phyloP scores from a whole-genome alignment of 2,797 vertebrate species.

The Liparis tanakae region DNA sequence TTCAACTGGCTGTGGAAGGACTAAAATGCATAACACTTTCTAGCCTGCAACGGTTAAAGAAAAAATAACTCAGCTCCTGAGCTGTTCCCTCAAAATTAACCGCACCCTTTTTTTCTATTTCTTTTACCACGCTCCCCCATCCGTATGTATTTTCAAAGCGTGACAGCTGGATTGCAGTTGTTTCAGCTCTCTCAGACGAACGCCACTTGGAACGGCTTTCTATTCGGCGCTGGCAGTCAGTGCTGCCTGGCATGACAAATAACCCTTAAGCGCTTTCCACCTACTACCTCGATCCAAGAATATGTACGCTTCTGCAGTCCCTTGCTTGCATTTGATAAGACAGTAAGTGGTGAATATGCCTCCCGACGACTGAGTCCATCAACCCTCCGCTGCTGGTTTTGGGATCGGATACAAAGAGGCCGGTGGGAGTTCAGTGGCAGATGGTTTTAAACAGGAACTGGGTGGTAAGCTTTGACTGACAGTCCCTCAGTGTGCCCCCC shows the following conservation, averaged over 20 bases:
- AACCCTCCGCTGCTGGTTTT: constrained; percentile 49
- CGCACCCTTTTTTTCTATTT: constrained; percentile 8
- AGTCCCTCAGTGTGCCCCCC: constrained; percentile 40
- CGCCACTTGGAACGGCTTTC: constrained; percentile 57
- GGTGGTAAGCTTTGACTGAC: constrained; percentile 77
- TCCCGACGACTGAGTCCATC: constrained; percentile 48
- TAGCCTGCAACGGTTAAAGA: constrained; percentile 8
- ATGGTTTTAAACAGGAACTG: constrained; percentile 74
- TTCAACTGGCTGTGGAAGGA: constrained; percentile 72
- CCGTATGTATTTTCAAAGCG: constrained; percentile 37
- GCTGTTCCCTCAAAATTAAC: constrained; percentile 11
- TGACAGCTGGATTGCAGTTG: constrained; percentile 62
- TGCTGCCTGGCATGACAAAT: constrained; percentile 65
- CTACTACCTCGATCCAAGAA: constrained; percentile 60
- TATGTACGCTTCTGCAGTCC: constrained; percentile 38
- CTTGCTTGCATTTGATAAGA: constrained; percentile 69
- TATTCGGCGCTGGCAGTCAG: constrained; percentile 58
- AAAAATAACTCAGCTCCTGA: not conserved
- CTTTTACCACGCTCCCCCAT: constrained; percentile 25
- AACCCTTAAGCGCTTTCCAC: constrained; percentile 67
- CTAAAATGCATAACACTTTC: constrained; percentile 51
- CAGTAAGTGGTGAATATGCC: constrained; percentile 63
- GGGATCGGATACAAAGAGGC: constrained; percentile 74
- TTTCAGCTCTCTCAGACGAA: constrained; percentile 54
- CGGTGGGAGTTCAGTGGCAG: constrained; percentile 62